Evolutionary conservation across 1,140 invertebrate genomes (phyloP).

Genomic region (Drosophila busckii): DNA sequence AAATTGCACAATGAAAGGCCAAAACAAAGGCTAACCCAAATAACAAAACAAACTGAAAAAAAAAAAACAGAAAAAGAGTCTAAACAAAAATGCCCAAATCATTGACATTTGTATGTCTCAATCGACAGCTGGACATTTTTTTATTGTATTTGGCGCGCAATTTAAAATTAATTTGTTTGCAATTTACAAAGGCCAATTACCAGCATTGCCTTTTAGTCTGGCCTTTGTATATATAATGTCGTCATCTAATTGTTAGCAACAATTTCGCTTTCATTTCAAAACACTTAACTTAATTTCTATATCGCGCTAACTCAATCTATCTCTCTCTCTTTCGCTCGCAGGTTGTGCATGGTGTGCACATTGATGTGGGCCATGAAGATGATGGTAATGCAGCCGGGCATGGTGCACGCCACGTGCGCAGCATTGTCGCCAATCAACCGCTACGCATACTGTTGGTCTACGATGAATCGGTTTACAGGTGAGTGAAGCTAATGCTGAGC

Average conservation of each 20-base stretch:
- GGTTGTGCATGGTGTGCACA: slow-evolving; percentile 90
- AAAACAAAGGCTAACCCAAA: slow-evolving; percentile 16
- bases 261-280: slow-evolving; percentile 62
- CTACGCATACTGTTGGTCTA: slow-evolving; percentile 93
- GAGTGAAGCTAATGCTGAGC: slow-evolving; percentile 60
- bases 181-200: slow-evolving; percentile 67
- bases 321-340: slow-evolving; percentile 74
- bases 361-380: slow-evolving; percentile 77
- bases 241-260: slow-evolving; percentile 61
- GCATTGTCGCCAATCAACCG: slow-evolving; percentile 86
- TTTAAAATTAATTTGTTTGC: slow-evolving; percentile 72
- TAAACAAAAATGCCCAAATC: slow-evolving; percentile 42
- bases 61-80: slow-evolving; percentile 23
- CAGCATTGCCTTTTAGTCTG: slow-evolving; percentile 34
- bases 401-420: slow-evolving; percentile 89
- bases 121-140: slow-evolving; percentile 68
- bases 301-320: slow-evolving; percentile 12
- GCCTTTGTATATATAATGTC: slow-evolving; percentile 58
- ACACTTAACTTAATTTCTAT: slow-evolving; percentile 29
- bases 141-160: slow-evolving; percentile 67
- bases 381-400: slow-evolving; percentile 80
- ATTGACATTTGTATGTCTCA: slow-evolving; percentile 70
- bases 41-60: slow-evolving; percentile 10
- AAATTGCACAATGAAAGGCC: slow-evolving; percentile 58
- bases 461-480: slow-evolving; percentile 94